A percentile compares a stretch with the other conserved stretches of the same genome.
Conservation (phyloP, 2,888 invertebrate species). For the Aspidapion aeneum region DNA sequence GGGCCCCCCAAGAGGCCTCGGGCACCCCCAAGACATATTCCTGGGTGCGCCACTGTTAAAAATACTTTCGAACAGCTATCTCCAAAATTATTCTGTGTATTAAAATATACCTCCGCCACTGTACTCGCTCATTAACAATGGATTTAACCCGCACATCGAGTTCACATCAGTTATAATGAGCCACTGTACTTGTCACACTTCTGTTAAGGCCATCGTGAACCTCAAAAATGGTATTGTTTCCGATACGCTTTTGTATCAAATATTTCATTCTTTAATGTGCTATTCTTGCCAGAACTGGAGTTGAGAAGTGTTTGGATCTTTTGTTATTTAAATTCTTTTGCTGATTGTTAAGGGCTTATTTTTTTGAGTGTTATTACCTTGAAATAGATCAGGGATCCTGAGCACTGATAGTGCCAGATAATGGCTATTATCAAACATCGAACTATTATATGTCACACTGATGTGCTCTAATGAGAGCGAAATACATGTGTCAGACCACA, state of each 20-base stretch:
- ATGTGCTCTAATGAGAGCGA: no score
- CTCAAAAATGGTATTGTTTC: not conserved
- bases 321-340: not conserved
- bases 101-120: no score
- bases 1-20: no score
- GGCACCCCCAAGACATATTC: no score
- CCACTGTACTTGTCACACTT: not conserved
- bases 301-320: not conserved
- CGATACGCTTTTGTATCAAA: not conserved
- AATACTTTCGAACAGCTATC: no score
- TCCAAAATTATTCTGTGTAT: no score
- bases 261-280: not conserved
- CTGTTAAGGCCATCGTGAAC: not conserved
- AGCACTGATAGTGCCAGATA: no score
- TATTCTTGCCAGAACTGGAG: not conserved
- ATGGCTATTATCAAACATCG: no score
- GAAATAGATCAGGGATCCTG: not conserved
- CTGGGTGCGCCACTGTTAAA: no score
- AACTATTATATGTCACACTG: no score
- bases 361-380: not conserved
- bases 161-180: not conserved
- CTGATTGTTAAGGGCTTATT: not conserved
- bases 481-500: no score
- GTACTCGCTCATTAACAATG: not conserved
- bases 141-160: not conserved